These are phyloP conservation scores for Tychaedon coryphoeus DNA, from an alignment of 2,113 vertebrate species.

Conservation along the genomic window DNA sequence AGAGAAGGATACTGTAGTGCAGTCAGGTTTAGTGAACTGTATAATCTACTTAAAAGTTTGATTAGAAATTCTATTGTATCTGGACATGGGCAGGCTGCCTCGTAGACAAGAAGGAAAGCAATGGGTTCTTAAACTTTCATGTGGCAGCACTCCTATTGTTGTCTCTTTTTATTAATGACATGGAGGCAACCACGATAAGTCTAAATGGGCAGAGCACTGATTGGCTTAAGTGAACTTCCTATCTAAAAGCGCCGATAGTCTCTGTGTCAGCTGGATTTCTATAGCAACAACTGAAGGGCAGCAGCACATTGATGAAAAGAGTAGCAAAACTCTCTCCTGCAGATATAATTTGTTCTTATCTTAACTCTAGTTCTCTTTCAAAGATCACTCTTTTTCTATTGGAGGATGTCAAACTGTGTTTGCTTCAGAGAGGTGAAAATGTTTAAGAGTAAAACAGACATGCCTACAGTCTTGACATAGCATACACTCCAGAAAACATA, in stretches of 20 bases:
- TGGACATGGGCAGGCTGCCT: not conserved
- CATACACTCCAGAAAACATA: not conserved
- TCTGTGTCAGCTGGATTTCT: not conserved
- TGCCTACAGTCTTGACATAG: not conserved
- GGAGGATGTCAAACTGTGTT: not conserved
- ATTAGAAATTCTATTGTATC: not conserved
- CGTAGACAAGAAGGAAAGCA: not conserved
- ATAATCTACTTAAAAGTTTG: conserved; percentile 37
- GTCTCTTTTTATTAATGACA: not conserved
- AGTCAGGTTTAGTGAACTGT: not conserved
- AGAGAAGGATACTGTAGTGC: not conserved
- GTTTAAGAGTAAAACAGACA: not conserved
- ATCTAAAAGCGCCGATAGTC: not conserved
- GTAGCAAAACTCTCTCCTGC: not conserved
- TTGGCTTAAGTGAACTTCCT: conserved; percentile 1
- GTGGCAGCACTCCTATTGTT: not conserved
- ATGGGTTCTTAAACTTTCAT: not conserved
- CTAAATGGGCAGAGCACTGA: not conserved
- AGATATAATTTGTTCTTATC: not conserved
- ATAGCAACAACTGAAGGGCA: not conserved
- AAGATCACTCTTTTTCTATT: not conserved
- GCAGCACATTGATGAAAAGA: not conserved
- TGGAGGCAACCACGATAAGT: not conserved
- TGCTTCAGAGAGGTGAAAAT: not conserved
- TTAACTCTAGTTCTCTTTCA: not conserved